These are phyloP conservation scores for Drosophila ustulata DNA, from an alignment of 2,888 invertebrate genomes.

Conservation along the genomic window DNA sequence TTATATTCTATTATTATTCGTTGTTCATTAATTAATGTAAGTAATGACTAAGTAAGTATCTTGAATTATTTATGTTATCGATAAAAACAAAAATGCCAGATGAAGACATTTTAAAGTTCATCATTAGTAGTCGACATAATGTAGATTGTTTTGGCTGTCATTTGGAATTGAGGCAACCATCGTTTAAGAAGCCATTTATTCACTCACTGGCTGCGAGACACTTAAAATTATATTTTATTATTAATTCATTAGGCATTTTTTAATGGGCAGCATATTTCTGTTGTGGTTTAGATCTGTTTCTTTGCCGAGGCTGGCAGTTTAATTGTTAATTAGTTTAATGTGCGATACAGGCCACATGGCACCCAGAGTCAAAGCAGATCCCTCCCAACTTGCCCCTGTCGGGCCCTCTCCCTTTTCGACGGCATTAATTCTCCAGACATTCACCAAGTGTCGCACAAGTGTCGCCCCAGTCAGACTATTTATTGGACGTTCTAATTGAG, in stretches of 20 bases:
- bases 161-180: conserved; percentile 30
- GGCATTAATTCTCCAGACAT: neutral
- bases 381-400: conserved; percentile 14
- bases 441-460: conserved; percentile 67
- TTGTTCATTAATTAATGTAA: too few species aligned
- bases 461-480: conserved; percentile 70
- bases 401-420: neutral
- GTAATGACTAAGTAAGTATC: too few species aligned
- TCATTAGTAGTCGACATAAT: conserved; percentile 40
- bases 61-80: too few species aligned
- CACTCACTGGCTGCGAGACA: conserved; percentile 18
- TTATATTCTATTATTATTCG: too few species aligned
- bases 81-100: neutral
- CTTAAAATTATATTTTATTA: conserved; percentile 75
- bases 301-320: conserved; percentile 64
- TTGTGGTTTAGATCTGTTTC: conserved; percentile 39
- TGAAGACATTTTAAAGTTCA: neutral
- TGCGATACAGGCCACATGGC: conserved; percentile 76
- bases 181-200: conserved; percentile 50
- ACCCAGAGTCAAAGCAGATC: conserved; percentile 49
- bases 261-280: conserved; percentile 73
- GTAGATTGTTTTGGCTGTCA: conserved; percentile 29
- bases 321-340: conserved; percentile 80
- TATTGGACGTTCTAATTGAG: conserved; percentile 76
- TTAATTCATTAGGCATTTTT: conserved; percentile 79